Evolutionary conservation across 1,140 invertebrate genomes (phyloP).

Genomic region (Cheumatopsyche charites): DNA sequence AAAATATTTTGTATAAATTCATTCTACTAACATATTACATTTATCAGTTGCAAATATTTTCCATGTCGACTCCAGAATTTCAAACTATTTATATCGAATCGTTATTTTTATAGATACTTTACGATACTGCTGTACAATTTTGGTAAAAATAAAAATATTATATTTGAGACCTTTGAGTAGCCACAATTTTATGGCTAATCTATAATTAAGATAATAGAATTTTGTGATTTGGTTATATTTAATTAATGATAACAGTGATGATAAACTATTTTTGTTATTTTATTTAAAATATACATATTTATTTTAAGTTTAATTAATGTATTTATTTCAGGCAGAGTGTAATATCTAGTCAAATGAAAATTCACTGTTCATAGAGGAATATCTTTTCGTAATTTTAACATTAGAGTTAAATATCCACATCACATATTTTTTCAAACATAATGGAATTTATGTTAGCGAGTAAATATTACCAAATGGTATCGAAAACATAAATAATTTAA

Average conservation of each 20-base stretch:
- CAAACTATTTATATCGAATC: too few species aligned
- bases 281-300: slow-evolving; percentile 40
- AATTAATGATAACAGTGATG: slow-evolving; percentile 31
- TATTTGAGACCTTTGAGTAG: too few species aligned
- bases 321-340: slow-evolving; percentile 47
- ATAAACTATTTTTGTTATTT: slow-evolving; percentile 40
- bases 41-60: slow-evolving; percentile 2
- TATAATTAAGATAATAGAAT: too few species aligned
- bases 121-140: too few species aligned
- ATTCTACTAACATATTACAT: background rate
- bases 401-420: background rate
- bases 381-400: slow-evolving; percentile 23
- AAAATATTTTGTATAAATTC: background rate
- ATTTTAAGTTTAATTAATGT: slow-evolving; percentile 22
- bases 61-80: background rate
- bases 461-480: too few species aligned
- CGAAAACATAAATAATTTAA: too few species aligned
- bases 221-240: slow-evolving; percentile 27
- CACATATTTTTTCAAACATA: background rate
- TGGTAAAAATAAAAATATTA: background rate
- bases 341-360: slow-evolving; percentile 48
- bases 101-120: background rate
- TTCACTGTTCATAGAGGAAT: slow-evolving; percentile 20
- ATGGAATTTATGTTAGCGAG: too few species aligned
- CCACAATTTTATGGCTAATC: too few species aligned